These are phyloP conservation scores for Axis porcinus DNA, from an alignment of 2,113 vertebrate species.

Conservation along the genomic window DNA sequence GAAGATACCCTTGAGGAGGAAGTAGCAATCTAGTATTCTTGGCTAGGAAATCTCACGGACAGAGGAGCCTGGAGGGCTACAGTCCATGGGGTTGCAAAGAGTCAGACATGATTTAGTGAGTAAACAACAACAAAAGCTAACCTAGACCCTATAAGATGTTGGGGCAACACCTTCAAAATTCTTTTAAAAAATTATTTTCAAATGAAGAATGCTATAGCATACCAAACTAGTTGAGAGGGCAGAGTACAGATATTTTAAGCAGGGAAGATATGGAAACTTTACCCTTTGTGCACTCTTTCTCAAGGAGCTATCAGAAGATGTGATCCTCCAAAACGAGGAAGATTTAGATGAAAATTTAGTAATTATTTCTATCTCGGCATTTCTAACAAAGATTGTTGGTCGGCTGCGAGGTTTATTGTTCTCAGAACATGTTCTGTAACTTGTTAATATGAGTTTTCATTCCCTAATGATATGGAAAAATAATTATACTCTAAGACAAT, in stretches of 20 bases:
- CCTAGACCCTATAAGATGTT: background rate
- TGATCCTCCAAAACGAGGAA: background rate
- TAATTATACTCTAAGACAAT: background rate
- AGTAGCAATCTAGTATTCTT: background rate
- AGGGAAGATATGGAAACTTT: background rate
- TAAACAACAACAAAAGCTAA: background rate
- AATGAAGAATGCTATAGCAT: background rate
- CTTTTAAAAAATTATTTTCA: background rate
- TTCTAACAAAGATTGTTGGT: background rate
- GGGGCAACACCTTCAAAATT: background rate
- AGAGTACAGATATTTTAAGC: background rate
- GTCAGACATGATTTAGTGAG: background rate
- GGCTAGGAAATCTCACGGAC: background rate
- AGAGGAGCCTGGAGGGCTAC: background rate
- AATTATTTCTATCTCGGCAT: background rate
- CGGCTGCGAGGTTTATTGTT: background rate
- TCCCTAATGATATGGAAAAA: background rate
- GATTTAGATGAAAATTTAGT: background rate
- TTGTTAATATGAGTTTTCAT: background rate
- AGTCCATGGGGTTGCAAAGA: background rate
- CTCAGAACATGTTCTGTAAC: background rate
- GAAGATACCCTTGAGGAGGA: background rate
- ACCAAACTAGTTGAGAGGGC: background rate
- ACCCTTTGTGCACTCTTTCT: background rate
- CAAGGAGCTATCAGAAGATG: background rate